Evolutionary conservation across 1,140 invertebrate genomes (phyloP).

Genomic region (Cheumatopsyche charites): DNA sequence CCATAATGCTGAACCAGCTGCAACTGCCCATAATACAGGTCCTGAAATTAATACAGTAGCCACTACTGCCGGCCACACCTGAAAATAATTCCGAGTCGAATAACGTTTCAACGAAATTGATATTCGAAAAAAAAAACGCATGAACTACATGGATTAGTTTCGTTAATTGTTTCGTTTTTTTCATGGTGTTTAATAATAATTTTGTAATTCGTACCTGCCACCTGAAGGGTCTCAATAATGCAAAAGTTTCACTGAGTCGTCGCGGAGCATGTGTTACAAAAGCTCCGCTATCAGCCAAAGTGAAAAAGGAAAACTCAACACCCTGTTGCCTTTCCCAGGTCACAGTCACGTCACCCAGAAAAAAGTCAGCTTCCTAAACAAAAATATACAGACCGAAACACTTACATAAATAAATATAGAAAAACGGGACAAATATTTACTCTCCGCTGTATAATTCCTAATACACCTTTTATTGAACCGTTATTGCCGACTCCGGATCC

Average conservation of each 20-base stretch:
- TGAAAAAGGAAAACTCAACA: constrained; percentile 74
- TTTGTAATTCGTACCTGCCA: constrained; percentile 59
- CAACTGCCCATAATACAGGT: constrained; percentile 63
- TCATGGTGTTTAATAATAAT: too few species aligned
- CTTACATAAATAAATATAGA: constrained; percentile 10
- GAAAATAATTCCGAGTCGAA: constrained; percentile 45
- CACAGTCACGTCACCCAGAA: constrained; percentile 71
- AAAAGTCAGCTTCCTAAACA: constrained; percentile 69
- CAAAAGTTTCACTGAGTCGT: constrained; percentile 71
- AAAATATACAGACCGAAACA: too few species aligned
- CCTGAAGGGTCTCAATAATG: constrained; percentile 71
- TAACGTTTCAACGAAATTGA: not conserved
- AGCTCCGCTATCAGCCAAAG: constrained; percentile 72
- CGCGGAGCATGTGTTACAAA: constrained; percentile 74
- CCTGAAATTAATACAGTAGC: constrained; percentile 62
- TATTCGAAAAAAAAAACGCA: too few species aligned
- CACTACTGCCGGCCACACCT: constrained; percentile 67
- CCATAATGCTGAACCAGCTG: constrained; percentile 63
- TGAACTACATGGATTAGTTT: too few species aligned
- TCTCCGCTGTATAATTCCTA: constrained; percentile 69
- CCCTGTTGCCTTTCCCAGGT: constrained; percentile 70
- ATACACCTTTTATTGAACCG: constrained; percentile 69
- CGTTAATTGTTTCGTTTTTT: too few species aligned
- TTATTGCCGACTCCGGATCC: constrained; percentile 67
- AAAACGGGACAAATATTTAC: constrained; percentile 52